Conservation (phyloP, 2,888 invertebrate species). For the Acrobasis suavella region DNA sequence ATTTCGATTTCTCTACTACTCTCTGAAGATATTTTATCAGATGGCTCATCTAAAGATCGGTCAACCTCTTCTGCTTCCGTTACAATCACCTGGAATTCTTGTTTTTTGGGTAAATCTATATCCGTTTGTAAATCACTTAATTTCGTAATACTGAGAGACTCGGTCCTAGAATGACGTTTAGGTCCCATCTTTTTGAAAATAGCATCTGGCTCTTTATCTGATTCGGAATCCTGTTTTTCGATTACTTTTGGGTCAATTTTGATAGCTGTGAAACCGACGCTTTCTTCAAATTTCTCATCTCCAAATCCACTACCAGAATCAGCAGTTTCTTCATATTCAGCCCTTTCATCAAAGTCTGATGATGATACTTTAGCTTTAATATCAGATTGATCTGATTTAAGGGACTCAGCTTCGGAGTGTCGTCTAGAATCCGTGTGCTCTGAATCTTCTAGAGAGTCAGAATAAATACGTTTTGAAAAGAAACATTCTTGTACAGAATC, state of each 20-base stretch:
- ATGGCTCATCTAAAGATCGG: constrained; percentile 69
- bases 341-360: constrained; percentile 77
- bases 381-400: constrained; percentile 79
- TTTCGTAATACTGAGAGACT: constrained; percentile 73
- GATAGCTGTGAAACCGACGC: constrained; percentile 70
- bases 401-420: constrained; percentile 77
- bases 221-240: constrained; percentile 67
- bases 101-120: constrained; percentile 57
- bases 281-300: constrained; percentile 78
- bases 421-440: constrained; percentile 77
- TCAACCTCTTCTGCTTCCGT: constrained; percentile 77
- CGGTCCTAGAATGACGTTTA: constrained; percentile 75
- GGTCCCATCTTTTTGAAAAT: constrained; percentile 74
- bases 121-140: constrained; percentile 67
- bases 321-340: constrained; percentile 74
- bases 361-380: constrained; percentile 74
- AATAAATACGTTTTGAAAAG: constrained; percentile 79
- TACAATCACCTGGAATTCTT: constrained; percentile 74
- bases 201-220: constrained; percentile 64
- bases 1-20: constrained; percentile 78
- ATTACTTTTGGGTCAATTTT: constrained; percentile 59
- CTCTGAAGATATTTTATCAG: constrained; percentile 79
- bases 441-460: constrained; percentile 78
- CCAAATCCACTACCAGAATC: constrained; percentile 79
- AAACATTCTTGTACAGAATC: constrained; percentile 81